Conservation (phyloP, 2,797 vertebrate genomes). For the Myotis planiceps region DNA sequence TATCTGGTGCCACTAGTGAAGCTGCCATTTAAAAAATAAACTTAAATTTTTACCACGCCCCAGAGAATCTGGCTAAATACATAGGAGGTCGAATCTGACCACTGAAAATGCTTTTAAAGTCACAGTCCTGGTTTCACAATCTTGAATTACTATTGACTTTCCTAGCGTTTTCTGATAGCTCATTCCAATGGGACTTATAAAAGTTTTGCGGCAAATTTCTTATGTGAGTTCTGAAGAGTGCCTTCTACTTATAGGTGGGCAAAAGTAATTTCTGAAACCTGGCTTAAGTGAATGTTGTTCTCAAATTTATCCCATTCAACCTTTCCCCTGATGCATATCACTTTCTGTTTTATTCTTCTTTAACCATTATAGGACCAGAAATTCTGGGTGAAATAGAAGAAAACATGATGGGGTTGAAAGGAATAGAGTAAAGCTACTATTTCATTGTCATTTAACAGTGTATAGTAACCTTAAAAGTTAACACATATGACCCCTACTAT, state of each 20-base stretch:
- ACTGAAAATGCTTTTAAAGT: slow-evolving; percentile 52
- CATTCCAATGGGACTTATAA: background rate
- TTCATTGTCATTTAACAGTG: background rate
- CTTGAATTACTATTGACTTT: slow-evolving; percentile 43
- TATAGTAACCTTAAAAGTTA: background rate
- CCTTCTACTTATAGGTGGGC: background rate
- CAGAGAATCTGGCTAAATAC: slow-evolving; percentile 13
- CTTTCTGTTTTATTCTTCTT: background rate
- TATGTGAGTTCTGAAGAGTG: background rate
- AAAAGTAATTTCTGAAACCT: background rate
- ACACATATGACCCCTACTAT: background rate
- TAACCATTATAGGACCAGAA: background rate
- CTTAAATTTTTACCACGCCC: background rate
- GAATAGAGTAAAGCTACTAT: background rate
- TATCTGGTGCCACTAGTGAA: background rate
- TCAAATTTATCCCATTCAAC: background rate
- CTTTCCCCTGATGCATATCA: background rate
- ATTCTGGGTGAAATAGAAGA: background rate
- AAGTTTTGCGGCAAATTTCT: background rate
- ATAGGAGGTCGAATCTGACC: background rate
- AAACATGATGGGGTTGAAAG: background rate
- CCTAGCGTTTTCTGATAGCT: background rate
- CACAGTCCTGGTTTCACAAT: background rate
- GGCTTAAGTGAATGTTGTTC: background rate
- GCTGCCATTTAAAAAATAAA: background rate